Base-by-base conservation (phyloP, 2,797 vertebrate species). In the Pygocentrus nattereri region DNA sequence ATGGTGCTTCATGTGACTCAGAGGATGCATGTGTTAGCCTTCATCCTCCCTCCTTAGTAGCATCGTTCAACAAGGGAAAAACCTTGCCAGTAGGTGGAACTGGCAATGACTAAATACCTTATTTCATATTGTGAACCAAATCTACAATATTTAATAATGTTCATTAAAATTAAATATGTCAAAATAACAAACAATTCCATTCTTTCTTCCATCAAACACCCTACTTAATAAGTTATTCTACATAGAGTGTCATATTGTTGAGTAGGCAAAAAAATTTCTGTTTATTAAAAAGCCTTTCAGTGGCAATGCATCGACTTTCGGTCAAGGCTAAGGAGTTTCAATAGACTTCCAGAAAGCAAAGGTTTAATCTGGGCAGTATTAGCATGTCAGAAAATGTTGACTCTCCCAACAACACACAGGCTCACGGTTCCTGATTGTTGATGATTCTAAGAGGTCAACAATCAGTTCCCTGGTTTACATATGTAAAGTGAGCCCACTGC, bases 351-450 rank as follows among this genome's bases (percentile, higher is more conserved):
- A 47, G 47, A 84, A 80, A 82, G 81, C 82, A 81, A 78, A 78
- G 73, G 52, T 83, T 86, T 78, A 27, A 62, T 81, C 83, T 82
- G 50, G 61, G 74, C 59, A 44, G 81, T 75, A 81, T 88, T 88
- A 88, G 87, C 74, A 50, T 85, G 85, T 88, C 82, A 79, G 78
- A 85, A 89, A 82, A 81, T 90, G 85, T 90, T 88, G 89, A 91
- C 90, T 90, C 87, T 83, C 79, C 84, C 75, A 87, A 87, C 88
- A 88, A 56, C 50, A 74, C 65, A 62, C 77, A 81, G 74, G 44
- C 58, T 38, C 49, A 59, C 44, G 58, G 62, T 79, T 59, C 74
- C 74, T 58, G 85, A 80, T 58, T 72, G 87, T 81, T 85, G 81
- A 85, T 84, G 81, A 83, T 82, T 79, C 82, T 52, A 78, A 68